Percentiles rank a stretch among this genome's conserved stretches.
phyloP scores from a whole-genome alignment of 2,797 vertebrate species.

The Macrochelys suwanniensis region DNA sequence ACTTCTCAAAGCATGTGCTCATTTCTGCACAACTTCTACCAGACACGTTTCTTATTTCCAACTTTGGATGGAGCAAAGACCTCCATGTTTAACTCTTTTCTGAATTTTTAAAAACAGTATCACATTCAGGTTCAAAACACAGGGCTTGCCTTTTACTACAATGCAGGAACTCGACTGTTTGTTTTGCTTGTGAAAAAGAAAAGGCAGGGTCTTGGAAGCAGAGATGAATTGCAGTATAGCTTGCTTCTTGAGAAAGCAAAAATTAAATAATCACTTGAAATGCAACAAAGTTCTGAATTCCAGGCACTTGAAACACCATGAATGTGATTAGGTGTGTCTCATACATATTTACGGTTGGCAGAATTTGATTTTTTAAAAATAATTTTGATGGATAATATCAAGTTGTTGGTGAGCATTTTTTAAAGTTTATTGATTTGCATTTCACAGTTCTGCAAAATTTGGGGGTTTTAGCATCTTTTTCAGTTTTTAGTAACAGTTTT shows the following conservation, averaged over 20 bases:
- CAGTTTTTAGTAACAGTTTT: background rate
- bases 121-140: background rate
- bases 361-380: background rate
- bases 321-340: background rate
- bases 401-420: background rate
- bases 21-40: background rate
- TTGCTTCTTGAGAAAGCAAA: background rate
- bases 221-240: background rate
- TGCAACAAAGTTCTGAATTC: background rate
- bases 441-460: background rate
- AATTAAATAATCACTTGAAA: background rate
- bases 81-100: background rate
- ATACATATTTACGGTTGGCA: background rate
- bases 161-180: background rate
- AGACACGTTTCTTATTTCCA: background rate
- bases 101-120: background rate
- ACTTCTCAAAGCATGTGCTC: background rate
- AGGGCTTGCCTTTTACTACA: background rate
- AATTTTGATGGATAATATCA: background rate
- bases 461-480: background rate
- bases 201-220: background rate
- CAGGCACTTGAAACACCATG: background rate
- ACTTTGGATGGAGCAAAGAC: background rate
- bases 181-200: background rate
- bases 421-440: background rate